Percentiles rank a stretch among this genome's conserved stretches.
Conservation (phyloP, 2,797 vertebrate genomes). For the Pogoniulus pusillus region DNA sequence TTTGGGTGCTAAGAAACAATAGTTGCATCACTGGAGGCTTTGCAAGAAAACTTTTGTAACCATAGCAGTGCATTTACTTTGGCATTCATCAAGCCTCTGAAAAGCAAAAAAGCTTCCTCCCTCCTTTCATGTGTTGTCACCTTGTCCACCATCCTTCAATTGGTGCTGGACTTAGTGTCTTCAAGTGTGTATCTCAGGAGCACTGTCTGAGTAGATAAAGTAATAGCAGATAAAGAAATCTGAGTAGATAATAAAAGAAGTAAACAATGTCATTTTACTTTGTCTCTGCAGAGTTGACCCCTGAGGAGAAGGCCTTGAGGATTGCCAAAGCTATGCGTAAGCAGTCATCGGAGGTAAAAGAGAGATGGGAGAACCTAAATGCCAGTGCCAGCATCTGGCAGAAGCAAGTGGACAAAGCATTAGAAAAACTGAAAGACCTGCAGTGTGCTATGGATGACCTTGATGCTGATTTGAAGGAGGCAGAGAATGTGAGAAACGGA, state of each 20-base stretch:
- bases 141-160: background rate
- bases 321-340: conserved; percentile 94
- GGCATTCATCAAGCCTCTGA: background rate
- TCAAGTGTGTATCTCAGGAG: background rate
- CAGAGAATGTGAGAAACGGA: conserved; percentile 83
- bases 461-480: conserved; percentile 86
- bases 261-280: background rate
- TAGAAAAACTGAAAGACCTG: conserved; percentile 91
- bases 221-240: background rate
- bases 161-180: background rate
- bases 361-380: conserved; percentile 91
- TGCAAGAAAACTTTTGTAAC: background rate
- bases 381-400: conserved; percentile 87
- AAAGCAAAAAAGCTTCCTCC: background rate
- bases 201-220: background rate
- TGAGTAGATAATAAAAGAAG: background rate
- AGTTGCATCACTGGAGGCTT: background rate
- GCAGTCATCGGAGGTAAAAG: conserved; percentile 90
- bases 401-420: conserved; percentile 88
- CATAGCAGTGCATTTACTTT: background rate
- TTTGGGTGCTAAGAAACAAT: background rate
- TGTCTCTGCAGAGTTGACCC: conserved; percentile 81
- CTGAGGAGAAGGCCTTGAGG: conserved; percentile 91
- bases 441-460: conserved; percentile 95
- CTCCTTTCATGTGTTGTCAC: background rate